Percentiles rank a stretch among this genome's conserved stretches.
These are phyloP conservation scores for Lycocorax pyrrhopterus DNA, from an alignment of 2,113 vertebrate genomes.

Conservation along the genomic window DNA sequence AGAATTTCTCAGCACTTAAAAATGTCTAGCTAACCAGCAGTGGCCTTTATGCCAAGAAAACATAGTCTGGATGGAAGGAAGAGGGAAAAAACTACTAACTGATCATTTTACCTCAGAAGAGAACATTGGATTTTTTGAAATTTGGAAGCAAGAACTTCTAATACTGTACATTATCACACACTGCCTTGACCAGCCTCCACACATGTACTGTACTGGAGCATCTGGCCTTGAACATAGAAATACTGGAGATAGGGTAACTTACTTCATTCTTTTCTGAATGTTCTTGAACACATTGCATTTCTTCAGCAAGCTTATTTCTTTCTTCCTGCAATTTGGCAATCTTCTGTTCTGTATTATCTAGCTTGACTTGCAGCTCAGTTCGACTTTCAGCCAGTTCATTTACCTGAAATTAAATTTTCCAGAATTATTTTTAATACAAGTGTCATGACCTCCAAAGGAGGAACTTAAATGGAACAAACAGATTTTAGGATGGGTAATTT, in stretches of 20 bases:
- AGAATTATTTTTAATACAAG: background rate
- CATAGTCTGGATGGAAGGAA: background rate
- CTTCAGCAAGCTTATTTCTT: slow-evolving; percentile 57
- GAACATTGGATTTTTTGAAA: background rate
- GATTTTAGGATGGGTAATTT: background rate
- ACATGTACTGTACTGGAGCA: background rate
- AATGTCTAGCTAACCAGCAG: background rate
- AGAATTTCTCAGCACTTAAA: background rate
- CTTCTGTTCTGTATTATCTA: slow-evolving; percentile 25
- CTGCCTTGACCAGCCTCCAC: background rate
- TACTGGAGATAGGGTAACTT: background rate
- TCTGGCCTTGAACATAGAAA: background rate
- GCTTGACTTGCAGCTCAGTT: slow-evolving; percentile 50
- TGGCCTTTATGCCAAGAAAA: background rate
- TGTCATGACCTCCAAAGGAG: background rate
- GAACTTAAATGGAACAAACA: background rate
- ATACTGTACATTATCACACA: background rate
- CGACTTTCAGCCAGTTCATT: slow-evolving; percentile 36
- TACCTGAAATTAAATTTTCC: slow-evolving; percentile 61
- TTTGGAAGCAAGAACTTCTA: background rate
- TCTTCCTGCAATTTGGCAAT: slow-evolving; percentile 57
- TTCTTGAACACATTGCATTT: slow-evolving; percentile 34
- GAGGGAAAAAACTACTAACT: background rate
- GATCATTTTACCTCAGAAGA: background rate
- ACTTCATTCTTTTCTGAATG: slow-evolving; percentile 59